These are phyloP conservation scores for Trissoscelio sp. DNA, from an alignment of 2,888 invertebrate genomes.

Conservation along the genomic window DNA sequence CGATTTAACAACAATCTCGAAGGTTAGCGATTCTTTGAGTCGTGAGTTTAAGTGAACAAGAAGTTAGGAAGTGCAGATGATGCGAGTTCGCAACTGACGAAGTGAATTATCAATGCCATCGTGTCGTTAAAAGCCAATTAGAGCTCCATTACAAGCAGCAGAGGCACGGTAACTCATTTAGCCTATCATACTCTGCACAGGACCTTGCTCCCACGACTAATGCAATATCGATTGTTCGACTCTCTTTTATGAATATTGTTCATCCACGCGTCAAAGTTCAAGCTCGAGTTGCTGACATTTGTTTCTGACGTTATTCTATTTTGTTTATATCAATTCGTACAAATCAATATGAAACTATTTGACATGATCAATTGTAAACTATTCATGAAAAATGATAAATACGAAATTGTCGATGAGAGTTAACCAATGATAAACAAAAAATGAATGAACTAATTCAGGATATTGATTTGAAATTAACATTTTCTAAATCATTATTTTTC, in stretches of 20 bases:
- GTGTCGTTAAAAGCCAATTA: slow-evolving; percentile 84
- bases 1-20: slow-evolving; percentile 61
- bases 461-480: no score
- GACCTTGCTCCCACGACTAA: slow-evolving; percentile 73
- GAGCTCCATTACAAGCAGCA: slow-evolving; percentile 83
- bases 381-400: no score
- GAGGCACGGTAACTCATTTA: slow-evolving; percentile 80
- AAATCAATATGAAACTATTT: no score
- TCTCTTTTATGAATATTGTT: slow-evolving; percentile 46
- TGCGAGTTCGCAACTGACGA: slow-evolving; percentile 77
- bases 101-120: slow-evolving; percentile 81
- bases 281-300: neutral
- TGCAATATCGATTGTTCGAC: slow-evolving; percentile 77
- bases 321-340: no score
- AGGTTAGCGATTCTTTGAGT: slow-evolving; percentile 43
- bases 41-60: slow-evolving; percentile 29
- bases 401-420: no score
- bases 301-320: neutral
- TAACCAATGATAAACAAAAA: no score
- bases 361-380: no score
- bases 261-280: slow-evolving; percentile 36
- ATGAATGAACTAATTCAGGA: no score
- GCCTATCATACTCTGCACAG: slow-evolving; percentile 74
- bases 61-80: slow-evolving; percentile 66
- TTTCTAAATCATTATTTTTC: no score